Evolutionary conservation across 2,888 invertebrate genomes (phyloP).

Genomic region (Ophion ventricosus): DNA sequence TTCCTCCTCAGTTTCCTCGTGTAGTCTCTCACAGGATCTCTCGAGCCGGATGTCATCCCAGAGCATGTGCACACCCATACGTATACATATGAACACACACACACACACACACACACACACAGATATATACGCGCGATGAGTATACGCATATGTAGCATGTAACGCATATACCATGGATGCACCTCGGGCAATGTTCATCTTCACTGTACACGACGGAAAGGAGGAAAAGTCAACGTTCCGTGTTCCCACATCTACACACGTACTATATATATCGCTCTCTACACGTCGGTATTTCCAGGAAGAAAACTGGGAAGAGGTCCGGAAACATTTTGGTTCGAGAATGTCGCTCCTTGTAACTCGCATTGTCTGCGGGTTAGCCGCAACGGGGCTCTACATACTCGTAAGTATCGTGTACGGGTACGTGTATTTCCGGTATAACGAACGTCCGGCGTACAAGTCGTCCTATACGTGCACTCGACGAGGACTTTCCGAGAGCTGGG

Average conservation of each 20-base stretch:
- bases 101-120: not conserved
- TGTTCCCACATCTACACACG: slow-evolving; percentile 16
- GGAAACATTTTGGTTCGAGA: slow-evolving; percentile 39
- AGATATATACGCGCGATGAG: not conserved
- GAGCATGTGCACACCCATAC: not conserved
- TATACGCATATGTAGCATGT: not conserved
- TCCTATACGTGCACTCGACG: not conserved
- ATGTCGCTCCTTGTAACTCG: slow-evolving; percentile 44
- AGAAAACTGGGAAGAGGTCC: slow-evolving; percentile 30
- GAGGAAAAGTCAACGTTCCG: not conserved
- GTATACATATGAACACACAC: not conserved
- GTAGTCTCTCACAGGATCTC: not conserved
- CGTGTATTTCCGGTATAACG: slow-evolving; percentile 17
- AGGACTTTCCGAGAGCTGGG: not conserved
- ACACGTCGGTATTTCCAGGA: slow-evolving; percentile 41
- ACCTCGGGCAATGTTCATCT: slow-evolving; percentile 46
- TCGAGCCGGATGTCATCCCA: slow-evolving; percentile 22
- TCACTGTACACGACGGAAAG: not conserved
- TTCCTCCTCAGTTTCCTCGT: not conserved
- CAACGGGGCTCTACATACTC: slow-evolving; percentile 17
- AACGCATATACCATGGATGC: not conserved
- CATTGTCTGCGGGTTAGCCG: slow-evolving; percentile 33
- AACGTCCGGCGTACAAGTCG: slow-evolving; percentile 15
- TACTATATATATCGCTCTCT: not conserved
- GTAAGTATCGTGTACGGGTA: slow-evolving; percentile 18